Base-by-base conservation (phyloP, 2,888 invertebrate species). In the Epinotia brunnichana region DNA sequence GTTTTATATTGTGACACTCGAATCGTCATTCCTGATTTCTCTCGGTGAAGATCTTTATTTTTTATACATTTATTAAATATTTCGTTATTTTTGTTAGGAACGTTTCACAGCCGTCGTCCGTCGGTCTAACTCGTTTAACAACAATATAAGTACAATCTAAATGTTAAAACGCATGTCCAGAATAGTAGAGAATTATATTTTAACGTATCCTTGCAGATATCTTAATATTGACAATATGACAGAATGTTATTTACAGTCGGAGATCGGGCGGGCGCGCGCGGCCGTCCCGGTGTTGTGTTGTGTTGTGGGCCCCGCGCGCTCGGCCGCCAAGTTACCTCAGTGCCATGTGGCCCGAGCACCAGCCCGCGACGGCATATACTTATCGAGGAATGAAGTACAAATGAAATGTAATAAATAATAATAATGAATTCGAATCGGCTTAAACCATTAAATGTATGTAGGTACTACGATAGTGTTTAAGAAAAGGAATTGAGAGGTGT, bases 11-110 rank as follows among this genome's bases (percentile, higher is more conserved):
- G n/a, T 76, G 77, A 77, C 79, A 73, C 76, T 74, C 74, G 76
- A 73, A 74, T 78, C 61, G 78, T 89, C 91, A 92, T 92, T 92
- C 92, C 91, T 90, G 77, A 82, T 86, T 86, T 89, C 84, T 89
- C 88, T 87, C 88, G 84, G 85, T 85, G 82, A 89, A 91, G 90
- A 93, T 92, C 91, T 93, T 93, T 93, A 92, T 92, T 93, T 92
- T 93, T 91, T 92, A 91, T 89, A 91, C 87, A 85, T 91, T 92
- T 91, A 81, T 85, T n/a, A 69, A 82, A 82, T 81, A 79, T 81
- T 81, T 82, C 82, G 81, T 84, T 78, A 78, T 78, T 83, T 84
- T 83, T 79, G 79, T 84, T 87, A 85, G 83, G 81, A 83, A 82
- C 80, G 85, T 86, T 87, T 81, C 78, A 79, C 84, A 80, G 81